Conservation (phyloP, 2,797 vertebrate species). For the Betta splendens region DNA sequence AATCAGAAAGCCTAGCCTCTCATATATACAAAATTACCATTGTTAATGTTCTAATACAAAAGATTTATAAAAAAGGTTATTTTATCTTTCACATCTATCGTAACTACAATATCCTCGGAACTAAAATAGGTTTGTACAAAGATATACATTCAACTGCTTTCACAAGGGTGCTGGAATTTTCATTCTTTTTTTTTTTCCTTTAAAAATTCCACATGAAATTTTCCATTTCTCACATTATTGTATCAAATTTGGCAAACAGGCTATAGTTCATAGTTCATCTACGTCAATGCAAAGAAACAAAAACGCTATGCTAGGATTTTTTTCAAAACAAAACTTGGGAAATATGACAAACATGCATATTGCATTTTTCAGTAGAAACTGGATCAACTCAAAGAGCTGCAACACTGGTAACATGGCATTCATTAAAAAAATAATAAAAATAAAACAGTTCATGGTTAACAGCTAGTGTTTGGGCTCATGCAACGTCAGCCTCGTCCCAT, state of each 20-base stretch:
- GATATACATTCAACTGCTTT: slow-evolving; percentile 92
- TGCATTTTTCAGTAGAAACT: slow-evolving; percentile 74
- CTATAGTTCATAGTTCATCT: slow-evolving; percentile 78
- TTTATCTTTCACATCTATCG: slow-evolving; percentile 87
- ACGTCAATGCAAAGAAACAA: slow-evolving; percentile 70
- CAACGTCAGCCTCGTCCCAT: slow-evolving; percentile 60
- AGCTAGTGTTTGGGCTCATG: slow-evolving; percentile 72
- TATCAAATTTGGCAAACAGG: slow-evolving; percentile 83
- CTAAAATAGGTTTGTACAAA: slow-evolving; percentile 90
- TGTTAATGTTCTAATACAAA: slow-evolving; percentile 99
- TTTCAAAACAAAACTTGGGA: slow-evolving; percentile 65
- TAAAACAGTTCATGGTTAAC: slow-evolving; percentile 61
- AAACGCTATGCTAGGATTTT: slow-evolving; percentile 65
- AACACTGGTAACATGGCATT: slow-evolving; percentile 76
- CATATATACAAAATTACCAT: slow-evolving; percentile 99
- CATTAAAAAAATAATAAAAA: slow-evolving; percentile 61
- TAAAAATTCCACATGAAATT: slow-evolving; percentile 75
- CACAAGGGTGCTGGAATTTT: slow-evolving; percentile 79
- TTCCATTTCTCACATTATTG: slow-evolving; percentile 73
- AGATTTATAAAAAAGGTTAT: slow-evolving; percentile 98
- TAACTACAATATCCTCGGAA: slow-evolving; percentile 94
- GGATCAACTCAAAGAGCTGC: slow-evolving; percentile 66
- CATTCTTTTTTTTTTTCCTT: slow-evolving; percentile 68
- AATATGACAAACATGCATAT: slow-evolving; percentile 77
- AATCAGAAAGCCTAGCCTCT: slow-evolving; percentile 98